These are phyloP conservation scores for Xiphophorus birchmanni DNA, from an alignment of 2,797 vertebrate genomes.

Conservation along the genomic window DNA sequence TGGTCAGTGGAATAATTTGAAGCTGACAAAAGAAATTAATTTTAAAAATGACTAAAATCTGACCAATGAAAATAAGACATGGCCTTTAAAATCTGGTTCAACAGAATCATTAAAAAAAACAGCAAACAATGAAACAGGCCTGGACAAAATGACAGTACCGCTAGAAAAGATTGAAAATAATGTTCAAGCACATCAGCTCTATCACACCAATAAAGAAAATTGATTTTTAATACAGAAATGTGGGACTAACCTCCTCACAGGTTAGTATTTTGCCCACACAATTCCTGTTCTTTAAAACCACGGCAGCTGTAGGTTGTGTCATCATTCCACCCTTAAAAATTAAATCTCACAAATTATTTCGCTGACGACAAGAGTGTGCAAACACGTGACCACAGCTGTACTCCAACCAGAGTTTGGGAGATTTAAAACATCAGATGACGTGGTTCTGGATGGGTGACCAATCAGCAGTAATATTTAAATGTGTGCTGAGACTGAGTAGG, in stretches of 20 bases:
- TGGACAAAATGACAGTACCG: too few relatives aligned
- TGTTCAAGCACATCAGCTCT: too few relatives aligned
- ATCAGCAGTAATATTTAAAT: conserved; percentile 58
- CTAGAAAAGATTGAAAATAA: too few relatives aligned
- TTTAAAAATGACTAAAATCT: too few relatives aligned
- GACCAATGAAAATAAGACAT: too few relatives aligned
- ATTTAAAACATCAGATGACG: conserved; percentile 33
- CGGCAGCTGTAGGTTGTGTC: background rate
- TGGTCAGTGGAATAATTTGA: too few relatives aligned
- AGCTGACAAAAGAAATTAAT: too few relatives aligned
- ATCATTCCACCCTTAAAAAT: background rate
- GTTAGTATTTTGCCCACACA: background rate
- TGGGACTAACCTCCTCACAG: background rate
- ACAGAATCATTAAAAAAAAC: too few relatives aligned
- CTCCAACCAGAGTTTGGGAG: conserved; percentile 11
- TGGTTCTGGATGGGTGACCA: conserved; percentile 60
- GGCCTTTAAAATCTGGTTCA: too few relatives aligned
- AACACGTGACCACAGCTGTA: background rate
- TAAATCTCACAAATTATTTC: background rate
- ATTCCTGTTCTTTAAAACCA: background rate
- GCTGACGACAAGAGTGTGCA: background rate
- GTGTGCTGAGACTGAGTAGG: conserved; percentile 68
- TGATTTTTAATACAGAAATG: background rate
- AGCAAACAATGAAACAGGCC: too few relatives aligned
- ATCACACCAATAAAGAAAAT: too few relatives aligned